phyloP scores from a whole-genome alignment of 2,888 invertebrate species.

The Pammene fasciana region DNA sequence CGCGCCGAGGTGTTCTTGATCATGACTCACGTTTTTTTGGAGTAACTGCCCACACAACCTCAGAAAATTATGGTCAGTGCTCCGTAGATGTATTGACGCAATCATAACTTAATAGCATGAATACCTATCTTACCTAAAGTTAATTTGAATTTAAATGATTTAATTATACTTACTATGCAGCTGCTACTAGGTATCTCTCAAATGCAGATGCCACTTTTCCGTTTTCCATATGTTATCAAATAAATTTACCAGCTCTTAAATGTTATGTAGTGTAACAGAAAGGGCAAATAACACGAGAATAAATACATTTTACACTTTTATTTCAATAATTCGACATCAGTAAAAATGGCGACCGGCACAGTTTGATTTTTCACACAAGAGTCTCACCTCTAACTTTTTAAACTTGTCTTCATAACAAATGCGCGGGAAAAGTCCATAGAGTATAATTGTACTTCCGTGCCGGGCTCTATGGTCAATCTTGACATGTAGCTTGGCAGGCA shows the following conservation, averaged over 20 bases:
- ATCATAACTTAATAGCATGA: not conserved
- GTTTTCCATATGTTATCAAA: constrained; percentile 6
- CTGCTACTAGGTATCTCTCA: not conserved
- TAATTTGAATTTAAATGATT: not conserved
- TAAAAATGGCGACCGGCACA: too few relatives aligned
- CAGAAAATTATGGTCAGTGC: constrained; percentile 27
- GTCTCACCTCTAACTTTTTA: too few relatives aligned
- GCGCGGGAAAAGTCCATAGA: too few relatives aligned
- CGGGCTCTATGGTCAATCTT: too few relatives aligned
- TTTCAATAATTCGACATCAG: too few relatives aligned
- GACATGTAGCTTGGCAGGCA: too few relatives aligned
- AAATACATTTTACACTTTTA: too few relatives aligned
- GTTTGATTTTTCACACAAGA: too few relatives aligned
- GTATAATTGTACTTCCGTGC: too few relatives aligned
- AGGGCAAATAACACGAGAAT: too few relatives aligned
- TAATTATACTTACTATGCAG: not conserved
- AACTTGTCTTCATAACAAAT: too few relatives aligned
- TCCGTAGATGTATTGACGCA: constrained; percentile 4
- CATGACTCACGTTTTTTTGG: constrained; percentile 27
- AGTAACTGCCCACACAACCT: constrained; percentile 32
- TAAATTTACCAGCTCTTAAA: not conserved
- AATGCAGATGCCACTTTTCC: not conserved
- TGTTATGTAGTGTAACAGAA: too few relatives aligned
- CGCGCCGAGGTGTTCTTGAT: constrained; percentile 12
- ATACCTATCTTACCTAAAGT: not conserved